Conservation (phyloP, 2,888 invertebrate genomes). For the Parnassius smintheus region DNA sequence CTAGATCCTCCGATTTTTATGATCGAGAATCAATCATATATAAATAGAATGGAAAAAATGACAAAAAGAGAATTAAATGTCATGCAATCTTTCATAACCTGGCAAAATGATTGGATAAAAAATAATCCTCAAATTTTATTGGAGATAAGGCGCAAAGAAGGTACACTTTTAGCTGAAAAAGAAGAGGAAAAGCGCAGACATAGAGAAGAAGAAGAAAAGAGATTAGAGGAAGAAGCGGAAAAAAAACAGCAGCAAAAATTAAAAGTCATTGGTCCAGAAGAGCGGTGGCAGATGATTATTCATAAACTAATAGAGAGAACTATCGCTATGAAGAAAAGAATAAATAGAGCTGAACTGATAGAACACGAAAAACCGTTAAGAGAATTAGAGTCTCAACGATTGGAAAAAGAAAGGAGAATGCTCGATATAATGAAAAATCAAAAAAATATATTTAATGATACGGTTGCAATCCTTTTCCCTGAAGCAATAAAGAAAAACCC, state of each 20-base stretch:
- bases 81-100: conserved; percentile 73
- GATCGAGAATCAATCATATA: conserved; percentile 62
- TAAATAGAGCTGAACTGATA: conserved; percentile 81
- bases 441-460: conserved; percentile 84
- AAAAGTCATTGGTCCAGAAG: conserved; percentile 68
- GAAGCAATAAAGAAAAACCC: conserved; percentile 78
- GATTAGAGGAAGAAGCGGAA: conserved; percentile 75
- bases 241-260: conserved; percentile 63
- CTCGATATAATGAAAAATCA: conserved; percentile 79
- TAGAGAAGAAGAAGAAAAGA: conserved; percentile 68
- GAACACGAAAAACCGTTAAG: conserved; percentile 82
- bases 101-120: conserved; percentile 83
- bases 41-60: conserved; percentile 64
- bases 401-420: conserved; percentile 80
- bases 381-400: conserved; percentile 80
- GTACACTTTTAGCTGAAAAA: conserved; percentile 63
- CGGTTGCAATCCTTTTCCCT: conserved; percentile 82
- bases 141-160: conserved; percentile 66
- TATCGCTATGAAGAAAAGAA: conserved; percentile 83
- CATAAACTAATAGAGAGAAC: conserved; percentile 83
- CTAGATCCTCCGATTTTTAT: conserved; percentile 79
- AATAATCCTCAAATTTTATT: conserved; percentile 60
- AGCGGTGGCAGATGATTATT: conserved; percentile 83
- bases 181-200: conserved; percentile 63
- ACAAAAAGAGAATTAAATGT: conserved; percentile 77